These are phyloP conservation scores for Bryconaethiops microstoma DNA, from an alignment of 2,797 vertebrate species.

Conservation along the genomic window DNA sequence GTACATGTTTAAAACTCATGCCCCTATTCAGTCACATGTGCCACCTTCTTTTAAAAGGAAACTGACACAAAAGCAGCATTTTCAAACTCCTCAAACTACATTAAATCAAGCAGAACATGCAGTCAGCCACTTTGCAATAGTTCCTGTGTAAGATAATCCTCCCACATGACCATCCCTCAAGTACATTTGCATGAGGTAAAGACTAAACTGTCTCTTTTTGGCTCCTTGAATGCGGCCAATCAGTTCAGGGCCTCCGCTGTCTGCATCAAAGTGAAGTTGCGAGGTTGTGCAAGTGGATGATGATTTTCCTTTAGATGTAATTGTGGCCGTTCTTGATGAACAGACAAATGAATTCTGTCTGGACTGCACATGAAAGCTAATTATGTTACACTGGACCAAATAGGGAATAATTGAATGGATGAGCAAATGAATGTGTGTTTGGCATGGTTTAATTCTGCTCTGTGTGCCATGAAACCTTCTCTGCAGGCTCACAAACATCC, in stretches of 20 bases:
- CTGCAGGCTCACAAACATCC: constrained; percentile 2
- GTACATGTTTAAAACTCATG: too few relatives aligned
- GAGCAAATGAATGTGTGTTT: background rate
- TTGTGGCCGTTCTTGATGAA: background rate
- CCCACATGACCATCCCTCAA: too few relatives aligned
- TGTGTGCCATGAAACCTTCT: background rate
- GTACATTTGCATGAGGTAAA: too few relatives aligned
- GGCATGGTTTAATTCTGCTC: background rate
- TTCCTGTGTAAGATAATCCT: too few relatives aligned
- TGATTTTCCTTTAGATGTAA: constrained; percentile 5
- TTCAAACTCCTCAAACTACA: too few relatives aligned
- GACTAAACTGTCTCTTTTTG: too few relatives aligned
- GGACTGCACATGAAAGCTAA: background rate
- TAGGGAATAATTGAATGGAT: background rate
- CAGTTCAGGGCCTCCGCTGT: background rate
- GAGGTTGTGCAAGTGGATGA: background rate
- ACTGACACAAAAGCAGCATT: too few relatives aligned
- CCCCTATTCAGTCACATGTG: too few relatives aligned
- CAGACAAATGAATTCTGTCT: background rate
- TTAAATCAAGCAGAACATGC: too few relatives aligned
- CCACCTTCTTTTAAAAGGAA: too few relatives aligned
- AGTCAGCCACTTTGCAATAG: too few relatives aligned
- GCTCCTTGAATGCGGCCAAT: too few relatives aligned
- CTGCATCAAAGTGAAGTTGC: background rate
- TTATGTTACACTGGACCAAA: background rate